Conservation (phyloP, 2,888 invertebrate genomes). For the Lampropteryx suffumata region DNA sequence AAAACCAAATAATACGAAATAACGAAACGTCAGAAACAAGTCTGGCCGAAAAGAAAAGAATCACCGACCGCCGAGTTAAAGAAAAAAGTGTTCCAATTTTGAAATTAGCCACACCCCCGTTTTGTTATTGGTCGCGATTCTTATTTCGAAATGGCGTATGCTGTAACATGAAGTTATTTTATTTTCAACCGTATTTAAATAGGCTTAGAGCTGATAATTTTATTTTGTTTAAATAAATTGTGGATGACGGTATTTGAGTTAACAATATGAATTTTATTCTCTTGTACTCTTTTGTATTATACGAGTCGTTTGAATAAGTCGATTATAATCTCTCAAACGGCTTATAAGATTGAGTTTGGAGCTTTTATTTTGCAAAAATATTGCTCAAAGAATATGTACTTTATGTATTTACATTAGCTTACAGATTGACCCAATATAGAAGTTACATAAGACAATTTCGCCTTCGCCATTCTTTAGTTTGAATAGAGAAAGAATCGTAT, state of each 20-base stretch:
- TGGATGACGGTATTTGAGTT: slow-evolving; percentile 28
- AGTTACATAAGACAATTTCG: too few species aligned
- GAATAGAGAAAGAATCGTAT: too few species aligned
- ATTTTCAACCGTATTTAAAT: slow-evolving; percentile 12
- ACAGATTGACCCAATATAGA: too few species aligned
- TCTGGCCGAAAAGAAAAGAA: slow-evolving; percentile 59
- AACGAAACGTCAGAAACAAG: slow-evolving; percentile 38
- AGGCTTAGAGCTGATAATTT: slow-evolving; percentile 16
- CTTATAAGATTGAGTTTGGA: background rate
- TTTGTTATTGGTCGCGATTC: slow-evolving; percentile 67
- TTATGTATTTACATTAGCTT: too few species aligned
- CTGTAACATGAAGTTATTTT: background rate
- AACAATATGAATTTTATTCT: slow-evolving; percentile 53
- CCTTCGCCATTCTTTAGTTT: too few species aligned
- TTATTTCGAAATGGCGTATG: slow-evolving; percentile 41
- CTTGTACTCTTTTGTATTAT: slow-evolving; percentile 44
- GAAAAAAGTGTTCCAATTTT: slow-evolving; percentile 74
- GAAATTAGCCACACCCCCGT: slow-evolving; percentile 74
- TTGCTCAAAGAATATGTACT: too few species aligned
- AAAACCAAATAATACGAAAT: slow-evolving; percentile 20
- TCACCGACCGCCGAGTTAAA: slow-evolving; percentile 44
- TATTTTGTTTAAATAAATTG: background rate
- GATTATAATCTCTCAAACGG: slow-evolving; percentile 11
- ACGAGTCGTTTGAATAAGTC: slow-evolving; percentile 35
- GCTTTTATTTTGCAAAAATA: background rate